Base-by-base conservation (phyloP, 2,888 invertebrate species). In the Lasioglossum pauxillum region DNA sequence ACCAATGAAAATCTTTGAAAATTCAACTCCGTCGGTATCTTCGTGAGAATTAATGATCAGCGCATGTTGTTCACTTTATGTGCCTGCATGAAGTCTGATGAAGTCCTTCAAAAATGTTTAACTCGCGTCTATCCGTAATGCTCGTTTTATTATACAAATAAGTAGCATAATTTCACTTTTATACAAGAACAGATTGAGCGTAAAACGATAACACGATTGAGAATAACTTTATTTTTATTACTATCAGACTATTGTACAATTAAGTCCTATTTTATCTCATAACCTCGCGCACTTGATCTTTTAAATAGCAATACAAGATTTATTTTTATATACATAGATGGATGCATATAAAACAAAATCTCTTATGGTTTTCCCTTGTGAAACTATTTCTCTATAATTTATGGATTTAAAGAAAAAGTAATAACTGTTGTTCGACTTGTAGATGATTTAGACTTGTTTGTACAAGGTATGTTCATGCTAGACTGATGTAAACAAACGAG, bases 381-480 rank as follows among this genome's bases (percentile, higher is more conserved):
- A 78, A 16, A 44, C 44, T 72, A 83, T n/a, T 41, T 64, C 7
- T 16, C 0, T 38, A 41, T 12, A 60, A 71, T 49, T 27, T 27
- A 75, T 75, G 8, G 1, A 23, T 83, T 16, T n/a, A 31, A n/a
- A 2, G 14, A 57, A 7, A 72, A 75, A 60, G 8, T 72, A 31
- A 76, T 44, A 19, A 23, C 12, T 69, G 7, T 64, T 19, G 10
- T 64, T 60, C 16, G 35, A 64, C 60, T 14, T n/a, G 10, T 16
- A 27, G 72, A 46, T 82, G 35, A 82, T 38, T 53, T 75, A 72
- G 31, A 27, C 7, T 83, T 46, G 10, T 67, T 81, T 7, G 14
- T 5, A 31, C 53, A 76, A 83, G 83, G 83, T 84, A 83, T 46
- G 44, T 69, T 84, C 69, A n/a, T 57, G 38, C 5, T 57, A 57